Conservation (phyloP, 2,113 vertebrate genomes). For the Erythrolamprus reginae region DNA sequence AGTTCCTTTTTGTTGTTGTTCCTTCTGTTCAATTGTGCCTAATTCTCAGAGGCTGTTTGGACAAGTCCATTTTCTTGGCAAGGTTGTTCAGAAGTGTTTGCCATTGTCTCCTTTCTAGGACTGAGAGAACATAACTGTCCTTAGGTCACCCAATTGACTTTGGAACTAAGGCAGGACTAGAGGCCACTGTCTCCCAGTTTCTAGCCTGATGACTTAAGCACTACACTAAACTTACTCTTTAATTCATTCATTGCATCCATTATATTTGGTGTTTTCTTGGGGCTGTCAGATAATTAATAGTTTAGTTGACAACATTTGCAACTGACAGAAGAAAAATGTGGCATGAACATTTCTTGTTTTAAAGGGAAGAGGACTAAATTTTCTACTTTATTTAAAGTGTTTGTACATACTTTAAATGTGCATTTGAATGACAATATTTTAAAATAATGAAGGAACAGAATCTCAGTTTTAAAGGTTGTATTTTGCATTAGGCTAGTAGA, state of each 20-base stretch:
- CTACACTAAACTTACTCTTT: neutral
- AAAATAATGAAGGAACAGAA: neutral
- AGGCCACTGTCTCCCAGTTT: neutral
- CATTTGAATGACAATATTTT: neutral
- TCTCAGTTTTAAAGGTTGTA: neutral
- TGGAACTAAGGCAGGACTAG: neutral
- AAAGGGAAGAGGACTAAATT: neutral
- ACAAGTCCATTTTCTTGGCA: neutral
- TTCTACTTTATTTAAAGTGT: neutral
- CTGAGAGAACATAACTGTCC: neutral
- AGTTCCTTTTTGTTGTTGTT: neutral
- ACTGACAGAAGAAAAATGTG: neutral
- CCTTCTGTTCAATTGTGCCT: neutral
- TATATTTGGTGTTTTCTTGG: neutral
- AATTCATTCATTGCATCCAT: neutral
- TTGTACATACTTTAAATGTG: neutral
- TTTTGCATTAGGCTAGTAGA: neutral
- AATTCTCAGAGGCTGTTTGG: neutral
- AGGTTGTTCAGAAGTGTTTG: neutral
- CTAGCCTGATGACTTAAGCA: neutral
- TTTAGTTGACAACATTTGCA: neutral
- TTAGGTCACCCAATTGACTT: neutral
- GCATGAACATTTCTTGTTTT: neutral
- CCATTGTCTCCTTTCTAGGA: neutral
- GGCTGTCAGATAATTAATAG: neutral